These are phyloP conservation scores for Hyalella azteca DNA, from an alignment of 2,888 invertebrate species.

Conservation along the genomic window DNA sequence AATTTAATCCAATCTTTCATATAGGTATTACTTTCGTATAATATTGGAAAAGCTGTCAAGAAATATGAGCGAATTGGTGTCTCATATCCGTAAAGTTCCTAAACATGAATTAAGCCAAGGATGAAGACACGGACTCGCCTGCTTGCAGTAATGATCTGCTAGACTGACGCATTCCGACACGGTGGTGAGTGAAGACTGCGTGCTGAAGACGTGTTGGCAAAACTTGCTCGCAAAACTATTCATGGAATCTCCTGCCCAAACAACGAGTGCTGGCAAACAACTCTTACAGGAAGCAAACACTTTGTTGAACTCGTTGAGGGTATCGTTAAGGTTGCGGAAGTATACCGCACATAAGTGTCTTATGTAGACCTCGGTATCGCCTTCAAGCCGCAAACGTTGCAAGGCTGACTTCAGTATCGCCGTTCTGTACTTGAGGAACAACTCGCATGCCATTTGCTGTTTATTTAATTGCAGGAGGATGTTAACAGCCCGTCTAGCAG, in stretches of 20 bases:
- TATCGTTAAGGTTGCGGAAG: conserved; percentile 78
- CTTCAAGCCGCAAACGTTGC: conserved; percentile 71
- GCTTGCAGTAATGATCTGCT: conserved; percentile 52
- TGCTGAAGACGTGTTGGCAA: conserved; percentile 71
- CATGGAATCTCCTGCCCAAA: conserved; percentile 78
- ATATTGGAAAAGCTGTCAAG: too few relatives aligned
- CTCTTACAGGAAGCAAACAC: conserved; percentile 80
- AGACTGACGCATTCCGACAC: conserved; percentile 79
- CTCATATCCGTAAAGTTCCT: too few relatives aligned
- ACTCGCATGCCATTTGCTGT: conserved; percentile 73
- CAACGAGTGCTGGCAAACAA: conserved; percentile 73
- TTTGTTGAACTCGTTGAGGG: conserved; percentile 76
- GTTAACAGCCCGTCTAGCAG: conserved; percentile 71
- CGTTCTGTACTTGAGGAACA: conserved; percentile 81
- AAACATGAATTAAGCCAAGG: too few relatives aligned
- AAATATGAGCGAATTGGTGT: too few relatives aligned
- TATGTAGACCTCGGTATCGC: conserved; percentile 68
- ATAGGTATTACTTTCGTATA: too few relatives aligned
- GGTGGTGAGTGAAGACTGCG: conserved; percentile 82
- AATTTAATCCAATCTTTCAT: too few relatives aligned
- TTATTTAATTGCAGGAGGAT: conserved; percentile 53
- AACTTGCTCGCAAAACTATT: conserved; percentile 64
- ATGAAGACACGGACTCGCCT: conserved; percentile 45
- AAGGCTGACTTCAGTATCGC: conserved; percentile 81
- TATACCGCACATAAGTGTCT: conserved; percentile 82